phyloP scores from a whole-genome alignment of 1,140 invertebrate species.

The Bombus vancouverensis region DNA sequence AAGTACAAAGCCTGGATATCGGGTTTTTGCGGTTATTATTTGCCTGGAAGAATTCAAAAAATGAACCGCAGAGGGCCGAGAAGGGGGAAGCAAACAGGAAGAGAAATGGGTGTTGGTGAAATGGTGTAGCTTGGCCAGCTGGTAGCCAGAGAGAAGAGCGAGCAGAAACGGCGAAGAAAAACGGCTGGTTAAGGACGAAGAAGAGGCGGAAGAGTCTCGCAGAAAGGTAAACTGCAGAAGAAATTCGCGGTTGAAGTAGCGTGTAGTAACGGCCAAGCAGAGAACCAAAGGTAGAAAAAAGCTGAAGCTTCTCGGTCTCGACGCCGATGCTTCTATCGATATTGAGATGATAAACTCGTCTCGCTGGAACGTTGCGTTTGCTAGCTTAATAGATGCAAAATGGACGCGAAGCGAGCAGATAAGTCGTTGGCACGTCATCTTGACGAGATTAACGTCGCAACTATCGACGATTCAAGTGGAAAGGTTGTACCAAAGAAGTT shows the following conservation, averaged over 20 bases:
- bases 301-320: background rate
- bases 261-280: background rate
- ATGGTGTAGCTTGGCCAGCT: conserved; percentile 13
- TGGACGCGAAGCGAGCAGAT: background rate
- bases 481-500: no score
- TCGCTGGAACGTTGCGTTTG: background rate
- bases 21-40: conserved; percentile 48
- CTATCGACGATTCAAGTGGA: no score
- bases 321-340: background rate
- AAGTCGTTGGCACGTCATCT: background rate
- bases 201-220: conserved; percentile 45
- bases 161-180: conserved; percentile 5
- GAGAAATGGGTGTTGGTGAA: background rate
- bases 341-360: conserved; percentile 7
- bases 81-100: conserved; percentile 19
- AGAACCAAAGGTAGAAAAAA: conserved; percentile 7
- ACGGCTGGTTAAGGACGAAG: conserved; percentile 35
- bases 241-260: conserved; percentile 29
- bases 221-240: conserved; percentile 48
- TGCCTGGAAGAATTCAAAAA: conserved; percentile 50
- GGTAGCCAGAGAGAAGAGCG: background rate
- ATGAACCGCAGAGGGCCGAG: conserved; percentile 42
- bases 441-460: background rate
- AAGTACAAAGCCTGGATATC: conserved; percentile 37
- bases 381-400: background rate